Evolutionary conservation across 1,140 invertebrate species (phyloP).

Genomic region (Listronotus oregonensis): DNA sequence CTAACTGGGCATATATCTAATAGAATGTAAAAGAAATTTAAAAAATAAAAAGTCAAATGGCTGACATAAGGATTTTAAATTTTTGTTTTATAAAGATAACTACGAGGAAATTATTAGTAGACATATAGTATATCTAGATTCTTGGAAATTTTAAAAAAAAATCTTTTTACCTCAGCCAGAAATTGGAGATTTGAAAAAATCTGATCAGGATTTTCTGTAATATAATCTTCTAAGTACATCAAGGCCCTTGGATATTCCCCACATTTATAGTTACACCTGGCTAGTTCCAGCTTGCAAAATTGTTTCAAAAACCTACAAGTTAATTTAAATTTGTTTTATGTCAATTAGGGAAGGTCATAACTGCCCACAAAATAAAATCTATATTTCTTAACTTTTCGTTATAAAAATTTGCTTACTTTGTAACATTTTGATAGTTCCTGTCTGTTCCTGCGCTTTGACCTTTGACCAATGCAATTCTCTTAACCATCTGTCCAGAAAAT

Average conservation of each 20-base stretch:
- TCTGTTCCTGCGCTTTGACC: slow-evolving; percentile 37
- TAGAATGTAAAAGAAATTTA: slow-evolving; percentile 5
- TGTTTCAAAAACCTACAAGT: slow-evolving; percentile 58
- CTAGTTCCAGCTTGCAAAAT: slow-evolving; percentile 70
- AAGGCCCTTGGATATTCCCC: slow-evolving; percentile 74
- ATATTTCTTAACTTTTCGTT: no score
- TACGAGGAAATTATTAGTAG: no score
- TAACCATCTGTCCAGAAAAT: slow-evolving; percentile 76
- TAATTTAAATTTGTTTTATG: no score
- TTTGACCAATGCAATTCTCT: slow-evolving; percentile 63
- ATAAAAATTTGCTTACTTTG: slow-evolving; percentile 17
- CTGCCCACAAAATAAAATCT: no score
- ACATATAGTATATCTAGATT: slow-evolving; percentile 2
- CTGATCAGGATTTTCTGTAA: slow-evolving; percentile 62
- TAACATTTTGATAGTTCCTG: slow-evolving; percentile 46
- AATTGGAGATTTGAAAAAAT: slow-evolving; percentile 67
- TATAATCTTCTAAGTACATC: slow-evolving; percentile 75
- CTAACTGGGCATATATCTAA: slow-evolving; percentile 72
- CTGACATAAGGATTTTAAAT: neutral
- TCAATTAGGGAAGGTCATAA: no score
- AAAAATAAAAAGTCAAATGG: neutral
- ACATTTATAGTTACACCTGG: slow-evolving; percentile 72
- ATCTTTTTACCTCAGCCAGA: slow-evolving; percentile 60
- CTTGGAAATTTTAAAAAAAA: neutral
- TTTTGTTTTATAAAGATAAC: no score